A percentile compares a stretch with the other conserved stretches of the same genome.
These are phyloP conservation scores for Amorpha juglandis DNA, from an alignment of 2,888 invertebrate genomes.

Conservation along the genomic window DNA sequence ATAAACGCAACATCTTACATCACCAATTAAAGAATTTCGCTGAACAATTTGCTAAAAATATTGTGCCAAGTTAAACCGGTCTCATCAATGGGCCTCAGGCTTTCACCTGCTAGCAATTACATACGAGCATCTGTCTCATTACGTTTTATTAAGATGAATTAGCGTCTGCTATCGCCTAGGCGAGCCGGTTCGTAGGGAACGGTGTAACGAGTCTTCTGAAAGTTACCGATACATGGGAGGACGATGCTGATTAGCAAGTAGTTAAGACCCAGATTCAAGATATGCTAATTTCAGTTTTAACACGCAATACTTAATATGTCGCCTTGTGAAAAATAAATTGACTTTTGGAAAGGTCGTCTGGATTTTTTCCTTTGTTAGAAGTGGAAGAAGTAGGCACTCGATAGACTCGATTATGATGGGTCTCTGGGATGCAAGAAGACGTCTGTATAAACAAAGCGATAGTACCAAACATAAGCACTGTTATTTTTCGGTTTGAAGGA, in stretches of 20 bases:
- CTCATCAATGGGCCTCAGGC: constrained; percentile 30
- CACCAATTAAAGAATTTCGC: constrained; percentile 17
- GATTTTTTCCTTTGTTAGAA: no score
- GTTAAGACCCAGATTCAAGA: neutral
- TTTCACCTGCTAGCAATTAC: constrained; percentile 58
- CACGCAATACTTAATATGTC: no score
- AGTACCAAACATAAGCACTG: no score
- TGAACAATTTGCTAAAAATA: constrained; percentile 38
- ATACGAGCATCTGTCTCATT: constrained; percentile 31
- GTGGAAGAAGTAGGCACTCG: no score
- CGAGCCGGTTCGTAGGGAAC: neutral
- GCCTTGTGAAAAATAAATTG: no score
- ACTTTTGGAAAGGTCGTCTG: no score
- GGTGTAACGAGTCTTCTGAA: neutral
- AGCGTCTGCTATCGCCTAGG: constrained; percentile 14
- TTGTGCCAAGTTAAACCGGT: constrained; percentile 42
- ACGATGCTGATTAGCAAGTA: neutral
- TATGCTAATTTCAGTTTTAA: neutral
- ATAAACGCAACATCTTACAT: constrained; percentile 32
- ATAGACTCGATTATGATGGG: no score
- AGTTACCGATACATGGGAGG: neutral
- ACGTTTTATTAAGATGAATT: constrained; percentile 29
- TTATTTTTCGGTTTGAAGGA: no score
- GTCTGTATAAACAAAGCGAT: no score
- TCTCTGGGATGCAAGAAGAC: no score